Evolutionary conservation across 2,797 vertebrate species (phyloP), one percentile per base, ranked within the genome.

Genomic region (Chelon auratus): DNA sequence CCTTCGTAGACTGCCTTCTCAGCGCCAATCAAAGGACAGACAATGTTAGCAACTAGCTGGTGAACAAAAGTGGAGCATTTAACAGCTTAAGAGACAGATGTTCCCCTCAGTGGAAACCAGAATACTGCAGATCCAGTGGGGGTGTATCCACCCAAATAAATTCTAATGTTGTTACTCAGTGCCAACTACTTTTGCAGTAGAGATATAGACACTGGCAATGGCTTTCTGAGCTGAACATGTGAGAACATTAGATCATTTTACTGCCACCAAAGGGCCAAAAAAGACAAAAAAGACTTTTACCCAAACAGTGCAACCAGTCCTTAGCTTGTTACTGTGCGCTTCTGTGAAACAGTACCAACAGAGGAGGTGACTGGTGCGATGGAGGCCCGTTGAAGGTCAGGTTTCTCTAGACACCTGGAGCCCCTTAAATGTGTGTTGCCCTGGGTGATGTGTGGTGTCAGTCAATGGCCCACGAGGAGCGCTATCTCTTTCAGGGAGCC

Each of bases 401-500:
- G 92, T 92, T 91, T 92, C 90, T 80, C 22, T 60, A 76, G 68
- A 89, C 87, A 85, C 87, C 83, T 75, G 84, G 48, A 89, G 83
- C 80, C 89, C 85, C 84, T 80, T 79, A 85, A 86, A 87, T 17
- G 78, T 78, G 80, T 85, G 89, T 93, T 92, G 89, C 88, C 90
- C 84, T 33, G 84, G 85, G 90, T 55, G 90, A 91, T 86, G 85
- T 74, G 69, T 57, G 51, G 69, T 87, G 89, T 92, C 88, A 83
- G 81, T 84, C 88, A 87, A 33, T 78, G 72, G 74, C 80, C 86
- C 77, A 73, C 43, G 87, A 90, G 86, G 85, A 90, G 89, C 4
- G 82, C 86, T 89, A 89, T 92, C 91, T 92, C 81, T 95, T 94
- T 93, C 91, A 91, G 81, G 30, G 82, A 88, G 84, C 75, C 89